Evolutionary conservation across 2,888 invertebrate species (phyloP).

Genomic region (Tethea ocularis): DNA sequence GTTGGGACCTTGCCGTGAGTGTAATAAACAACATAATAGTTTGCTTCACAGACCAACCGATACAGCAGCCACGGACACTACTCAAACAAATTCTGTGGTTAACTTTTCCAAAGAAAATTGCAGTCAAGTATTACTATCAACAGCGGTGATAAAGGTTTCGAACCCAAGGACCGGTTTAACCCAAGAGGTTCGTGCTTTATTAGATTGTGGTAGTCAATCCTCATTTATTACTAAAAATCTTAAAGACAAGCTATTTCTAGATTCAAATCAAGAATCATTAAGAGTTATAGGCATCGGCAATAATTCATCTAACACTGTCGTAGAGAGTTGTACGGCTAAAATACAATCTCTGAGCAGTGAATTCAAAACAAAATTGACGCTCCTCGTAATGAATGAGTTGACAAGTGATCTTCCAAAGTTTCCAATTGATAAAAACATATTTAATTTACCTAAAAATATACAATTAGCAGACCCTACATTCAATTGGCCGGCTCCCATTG

Average conservation of each 20-base stretch:
- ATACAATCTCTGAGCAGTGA: constrained; percentile 16
- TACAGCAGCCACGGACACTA: too few species aligned
- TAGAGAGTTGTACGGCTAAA: constrained; percentile 20
- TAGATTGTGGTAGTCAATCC: too few species aligned
- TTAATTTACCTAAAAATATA: constrained; percentile 21
- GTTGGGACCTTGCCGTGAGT: constrained; percentile 31
- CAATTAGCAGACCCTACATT: constrained; percentile 26
- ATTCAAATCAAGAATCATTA: constrained; percentile 11
- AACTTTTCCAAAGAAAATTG: not conserved
- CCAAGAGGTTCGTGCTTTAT: constrained; percentile 8
- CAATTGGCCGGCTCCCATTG: constrained; percentile 19
- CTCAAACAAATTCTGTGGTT: not conserved
- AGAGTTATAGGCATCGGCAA: constrained; percentile 28
- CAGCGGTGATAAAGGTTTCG: constrained; percentile 18
- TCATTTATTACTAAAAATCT: not conserved
- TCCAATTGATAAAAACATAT: constrained; percentile 9
- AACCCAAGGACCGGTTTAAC: constrained; percentile 12
- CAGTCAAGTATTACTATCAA: constrained; percentile 11
- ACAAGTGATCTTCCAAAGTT: constrained; percentile 23
- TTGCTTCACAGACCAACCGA: constrained; percentile 22
- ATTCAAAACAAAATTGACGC: constrained; percentile 13
- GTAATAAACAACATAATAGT: constrained; percentile 28
- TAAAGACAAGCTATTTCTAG: constrained; percentile 13
- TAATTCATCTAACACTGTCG: constrained; percentile 12
- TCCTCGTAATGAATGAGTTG: constrained; percentile 19